Base-by-base conservation (phyloP, 2,888 invertebrate genomes). In the Thymelicus acteon region DNA sequence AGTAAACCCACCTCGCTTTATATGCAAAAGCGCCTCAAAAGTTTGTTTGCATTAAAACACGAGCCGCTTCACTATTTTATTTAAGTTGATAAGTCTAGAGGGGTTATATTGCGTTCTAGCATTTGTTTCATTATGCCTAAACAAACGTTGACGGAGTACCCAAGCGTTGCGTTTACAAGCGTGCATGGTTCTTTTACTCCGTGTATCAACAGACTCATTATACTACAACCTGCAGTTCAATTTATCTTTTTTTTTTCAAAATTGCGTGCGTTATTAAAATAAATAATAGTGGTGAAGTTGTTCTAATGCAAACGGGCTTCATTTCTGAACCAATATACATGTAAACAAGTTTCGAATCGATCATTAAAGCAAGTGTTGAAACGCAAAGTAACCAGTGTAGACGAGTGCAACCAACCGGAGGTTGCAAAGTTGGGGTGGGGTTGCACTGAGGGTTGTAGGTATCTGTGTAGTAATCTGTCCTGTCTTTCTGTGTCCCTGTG, bases 401-500 rank as follows among this genome's bases (percentile, higher is more conserved):
- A 93, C 90, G 82, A 86, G 86, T 86, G 90, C 90, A 85, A 86
- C 88, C 89, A 87, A 85, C 87, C 89, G 87, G 85, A 84, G 89
- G 89, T 88, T 87, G 91, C 89, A 78, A 85, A 87, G 85, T 84
- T 90, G 92, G 92, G 92, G 91, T 91, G 91, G 91, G 93, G 92
- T 92, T 92, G 93, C 93, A 92, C 93, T 92, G 92, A 92, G 93
- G 93, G 93, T 87, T 91, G 94, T 94, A 94, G 93, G 93, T 94
- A 93, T 94, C 88, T 94, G 94, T 94, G 93, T 94, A 94, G 94
- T 94, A 94, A 94, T 94, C 94, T 94, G 94, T 94, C 94, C 94
- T 94, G 94, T 94, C 94, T 94, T 94, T 95, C 94, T 95, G 95
- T 95, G 95, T 95, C 95, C 95, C 95, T 95, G 95, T 95, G 94